These are phyloP conservation scores for Coenobita brevimanus DNA, from an alignment of 1,140 invertebrate species.

Conservation along the genomic window DNA sequence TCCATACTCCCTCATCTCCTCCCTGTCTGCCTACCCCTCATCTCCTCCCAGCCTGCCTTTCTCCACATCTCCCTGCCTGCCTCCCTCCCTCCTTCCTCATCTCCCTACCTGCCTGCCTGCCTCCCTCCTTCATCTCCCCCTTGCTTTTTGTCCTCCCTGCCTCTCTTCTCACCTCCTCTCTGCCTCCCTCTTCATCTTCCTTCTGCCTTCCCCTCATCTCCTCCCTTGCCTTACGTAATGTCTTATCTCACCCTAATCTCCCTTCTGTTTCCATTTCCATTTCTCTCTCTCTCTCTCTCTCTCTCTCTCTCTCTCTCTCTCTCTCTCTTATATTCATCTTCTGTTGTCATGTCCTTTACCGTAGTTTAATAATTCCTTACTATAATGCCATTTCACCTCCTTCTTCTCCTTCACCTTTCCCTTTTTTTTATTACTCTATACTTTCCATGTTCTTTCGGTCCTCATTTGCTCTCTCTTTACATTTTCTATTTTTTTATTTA, in stretches of 20 bases:
- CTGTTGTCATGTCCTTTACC: background rate
- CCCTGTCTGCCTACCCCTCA: too few relatives aligned
- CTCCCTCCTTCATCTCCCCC: background rate
- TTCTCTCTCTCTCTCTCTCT: background rate
- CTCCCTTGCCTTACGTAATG: background rate
- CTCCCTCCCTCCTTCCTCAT: background rate
- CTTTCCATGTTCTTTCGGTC: too few relatives aligned
- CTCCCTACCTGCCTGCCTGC: background rate
- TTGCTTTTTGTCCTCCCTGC: too few relatives aligned
- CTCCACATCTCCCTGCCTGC: background rate
- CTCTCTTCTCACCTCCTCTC: background rate
- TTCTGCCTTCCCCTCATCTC: background rate
- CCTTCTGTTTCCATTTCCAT: background rate
- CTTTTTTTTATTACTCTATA: too few relatives aligned
- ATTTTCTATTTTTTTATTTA: too few relatives aligned
- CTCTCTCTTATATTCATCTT: background rate
- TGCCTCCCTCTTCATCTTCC: background rate
- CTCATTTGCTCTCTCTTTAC: too few relatives aligned
- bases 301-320: background rate
- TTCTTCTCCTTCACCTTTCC: too few relatives aligned
- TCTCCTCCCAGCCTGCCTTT: too few relatives aligned
- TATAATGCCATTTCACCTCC: too few relatives aligned
- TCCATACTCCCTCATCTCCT: too few relatives aligned
- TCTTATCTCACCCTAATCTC: background rate
- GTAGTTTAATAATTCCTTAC: too few relatives aligned